Evolutionary conservation across 2,797 vertebrate genomes (phyloP), one percentile per base, ranked within the genome.

Genomic region (Hirundo rustica): DNA sequence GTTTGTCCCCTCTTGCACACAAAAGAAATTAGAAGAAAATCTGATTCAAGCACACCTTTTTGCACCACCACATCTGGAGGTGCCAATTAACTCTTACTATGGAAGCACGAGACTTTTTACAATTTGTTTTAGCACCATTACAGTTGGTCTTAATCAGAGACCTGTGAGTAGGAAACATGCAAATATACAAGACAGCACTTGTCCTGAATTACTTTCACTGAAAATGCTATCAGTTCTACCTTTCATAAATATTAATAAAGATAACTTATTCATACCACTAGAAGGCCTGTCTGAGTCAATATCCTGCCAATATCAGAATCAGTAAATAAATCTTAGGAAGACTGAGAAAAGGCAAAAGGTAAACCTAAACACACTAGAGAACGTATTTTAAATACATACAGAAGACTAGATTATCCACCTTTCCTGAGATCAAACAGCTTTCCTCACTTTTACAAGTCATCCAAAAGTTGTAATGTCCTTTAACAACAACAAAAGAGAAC

Each of bases 191-290:
- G 38, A 77, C 4, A 45, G 36, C 30, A 72, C n/a, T 75, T 91
- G 58, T 42, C 60, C 34, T 89, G 48, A 94, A 79, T 78, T 85
- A 65, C 58, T 72, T 78, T 8, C n/a, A 68, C 44, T 84, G 70
- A 60, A 84, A 71, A 67, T 7, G 20, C 7, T 91, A 77, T 40
- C 22, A 53, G 57, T 82, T 80, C 3, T 60, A 77, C 44, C 23
- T 82, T 36, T 29, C 40, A 75, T 78, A 44, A 90, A 74, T 88
- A 94, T 85, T 83, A 86, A 92, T 75, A 79, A 80, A 73, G 8
- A 76, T 76, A 2, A 16, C 50, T 61, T 83, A 87, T 51, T 85
- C 55, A 55, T 13, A 64, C 16, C 53, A 89, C 55, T 30, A 67
- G 65, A 71, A 84, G 38, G 21, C 32, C 45, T 84, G n/a, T 2